Conservation (phyloP, 1,140 invertebrate species). For the Anthonomus grandis region DNA sequence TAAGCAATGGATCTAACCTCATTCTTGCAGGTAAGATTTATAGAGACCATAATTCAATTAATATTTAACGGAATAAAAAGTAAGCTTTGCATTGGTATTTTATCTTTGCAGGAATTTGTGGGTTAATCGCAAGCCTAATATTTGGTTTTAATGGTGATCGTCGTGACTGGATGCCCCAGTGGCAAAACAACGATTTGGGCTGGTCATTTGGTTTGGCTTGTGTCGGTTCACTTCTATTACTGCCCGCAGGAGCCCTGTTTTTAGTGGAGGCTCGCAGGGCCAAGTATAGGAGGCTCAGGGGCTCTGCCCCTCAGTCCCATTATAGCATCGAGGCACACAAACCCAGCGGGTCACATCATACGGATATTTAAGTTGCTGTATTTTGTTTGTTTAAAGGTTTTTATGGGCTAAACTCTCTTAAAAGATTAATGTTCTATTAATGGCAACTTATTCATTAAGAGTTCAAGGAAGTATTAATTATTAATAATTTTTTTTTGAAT, state of each 20-base stretch:
- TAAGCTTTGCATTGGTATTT: too few relatives aligned
- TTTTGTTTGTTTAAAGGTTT: not conserved
- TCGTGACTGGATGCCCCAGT: slow-evolving; percentile 94
- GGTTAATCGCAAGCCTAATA: slow-evolving; percentile 66
- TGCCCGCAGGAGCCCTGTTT: slow-evolving; percentile 74
- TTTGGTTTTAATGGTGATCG: slow-evolving; percentile 89
- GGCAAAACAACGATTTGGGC: slow-evolving; percentile 92
- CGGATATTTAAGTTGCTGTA: slow-evolving; percentile 53
- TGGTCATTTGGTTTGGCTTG: slow-evolving; percentile 91
- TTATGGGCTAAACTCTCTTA: too few relatives aligned
- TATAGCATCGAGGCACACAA: slow-evolving; percentile 57
- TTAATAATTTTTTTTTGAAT: too few relatives aligned
- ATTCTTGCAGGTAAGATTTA: slow-evolving; percentile 66
- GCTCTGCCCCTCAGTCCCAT: slow-evolving; percentile 54
- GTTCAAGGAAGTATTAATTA: too few relatives aligned
- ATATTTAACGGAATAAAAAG: too few relatives aligned
- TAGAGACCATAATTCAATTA: too few relatives aligned
- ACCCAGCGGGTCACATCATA: slow-evolving; percentile 45
- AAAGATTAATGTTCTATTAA: too few relatives aligned
- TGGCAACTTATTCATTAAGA: too few relatives aligned
- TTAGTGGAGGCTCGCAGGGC: slow-evolving; percentile 77
- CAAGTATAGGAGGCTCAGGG: slow-evolving; percentile 64
- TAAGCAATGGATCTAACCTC: slow-evolving; percentile 69
- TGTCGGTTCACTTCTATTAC: slow-evolving; percentile 68
- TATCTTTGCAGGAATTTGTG: too few relatives aligned